Percentiles rank a stretch among this genome's conserved stretches.
Conservation (phyloP, 1,140 invertebrate species). For the Sminthurides bifidus region DNA sequence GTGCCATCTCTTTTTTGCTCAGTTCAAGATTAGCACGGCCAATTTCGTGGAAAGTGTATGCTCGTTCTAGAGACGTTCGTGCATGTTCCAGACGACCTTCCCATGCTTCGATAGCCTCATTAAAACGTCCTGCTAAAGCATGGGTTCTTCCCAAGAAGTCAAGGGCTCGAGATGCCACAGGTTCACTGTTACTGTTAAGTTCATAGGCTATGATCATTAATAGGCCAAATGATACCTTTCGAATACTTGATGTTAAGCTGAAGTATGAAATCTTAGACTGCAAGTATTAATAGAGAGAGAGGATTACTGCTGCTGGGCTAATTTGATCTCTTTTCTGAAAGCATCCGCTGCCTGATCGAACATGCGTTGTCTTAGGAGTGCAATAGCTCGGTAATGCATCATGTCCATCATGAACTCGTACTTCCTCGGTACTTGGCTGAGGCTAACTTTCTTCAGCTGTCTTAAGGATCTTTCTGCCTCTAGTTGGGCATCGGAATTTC, state of each 20-base stretch:
- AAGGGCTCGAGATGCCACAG: not conserved
- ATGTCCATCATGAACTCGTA: conserved; percentile 3
- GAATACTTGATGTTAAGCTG: not conserved
- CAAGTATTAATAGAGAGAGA: not conserved
- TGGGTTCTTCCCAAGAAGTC: not conserved
- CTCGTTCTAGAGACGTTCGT: not conserved
- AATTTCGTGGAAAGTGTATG: conserved; percentile 2
- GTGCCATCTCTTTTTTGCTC: not conserved
- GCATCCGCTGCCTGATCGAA: not conserved
- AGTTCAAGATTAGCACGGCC: not conserved
- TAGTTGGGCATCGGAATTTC: not conserved
- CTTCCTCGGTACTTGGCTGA: not conserved
- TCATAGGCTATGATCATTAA: too few relatives aligned
- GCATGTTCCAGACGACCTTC: not conserved
- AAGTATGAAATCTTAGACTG: not conserved
- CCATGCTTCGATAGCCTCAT: conserved; percentile 4
- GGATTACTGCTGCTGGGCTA: not conserved
- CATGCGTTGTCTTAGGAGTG: not conserved
- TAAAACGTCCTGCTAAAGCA: conserved; percentile 1
- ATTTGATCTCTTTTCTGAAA: not conserved
- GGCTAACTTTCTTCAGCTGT: not conserved
- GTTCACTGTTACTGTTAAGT: not conserved
- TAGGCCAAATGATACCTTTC: not conserved
- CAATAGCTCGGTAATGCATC: not conserved
- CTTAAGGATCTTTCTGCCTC: not conserved